A percentile compares a stretch with the other conserved stretches of the same genome.
Conservation (phyloP, 2,113 vertebrate species). For the Aegotheles bennettii region DNA sequence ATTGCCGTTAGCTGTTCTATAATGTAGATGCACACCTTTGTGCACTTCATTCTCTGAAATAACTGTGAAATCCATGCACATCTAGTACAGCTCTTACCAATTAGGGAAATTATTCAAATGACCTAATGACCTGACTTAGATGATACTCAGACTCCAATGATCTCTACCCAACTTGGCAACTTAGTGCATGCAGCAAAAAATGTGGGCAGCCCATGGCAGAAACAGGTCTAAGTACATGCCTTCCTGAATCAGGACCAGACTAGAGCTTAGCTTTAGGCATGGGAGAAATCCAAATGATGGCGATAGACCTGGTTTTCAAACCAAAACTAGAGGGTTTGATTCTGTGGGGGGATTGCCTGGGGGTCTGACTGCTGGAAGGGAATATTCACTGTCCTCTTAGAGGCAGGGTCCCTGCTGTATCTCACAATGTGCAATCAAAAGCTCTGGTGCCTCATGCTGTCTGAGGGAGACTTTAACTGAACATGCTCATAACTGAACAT, state of each 20-base stretch:
- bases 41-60: neutral
- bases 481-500: neutral
- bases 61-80: neutral
- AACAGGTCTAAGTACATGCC: neutral
- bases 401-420: neutral
- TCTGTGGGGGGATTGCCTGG: neutral
- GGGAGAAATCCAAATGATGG: neutral
- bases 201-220: neutral
- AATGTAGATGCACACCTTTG: neutral
- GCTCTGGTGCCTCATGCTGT: neutral
- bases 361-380: neutral
- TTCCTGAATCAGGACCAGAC: neutral
- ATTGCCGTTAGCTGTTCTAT: neutral
- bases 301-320: neutral
- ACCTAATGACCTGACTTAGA: neutral
- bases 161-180: neutral
- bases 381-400: neutral
- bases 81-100: neutral
- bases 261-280: neutral
- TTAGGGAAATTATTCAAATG: neutral
- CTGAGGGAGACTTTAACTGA: neutral
- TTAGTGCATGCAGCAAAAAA: neutral
- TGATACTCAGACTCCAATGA: neutral
- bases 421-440: neutral
- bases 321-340: neutral